Evolutionary conservation across 2,888 invertebrate species (phyloP), one percentile per base, ranked within the genome.

Genomic region (Stegophylla sp.): DNA sequence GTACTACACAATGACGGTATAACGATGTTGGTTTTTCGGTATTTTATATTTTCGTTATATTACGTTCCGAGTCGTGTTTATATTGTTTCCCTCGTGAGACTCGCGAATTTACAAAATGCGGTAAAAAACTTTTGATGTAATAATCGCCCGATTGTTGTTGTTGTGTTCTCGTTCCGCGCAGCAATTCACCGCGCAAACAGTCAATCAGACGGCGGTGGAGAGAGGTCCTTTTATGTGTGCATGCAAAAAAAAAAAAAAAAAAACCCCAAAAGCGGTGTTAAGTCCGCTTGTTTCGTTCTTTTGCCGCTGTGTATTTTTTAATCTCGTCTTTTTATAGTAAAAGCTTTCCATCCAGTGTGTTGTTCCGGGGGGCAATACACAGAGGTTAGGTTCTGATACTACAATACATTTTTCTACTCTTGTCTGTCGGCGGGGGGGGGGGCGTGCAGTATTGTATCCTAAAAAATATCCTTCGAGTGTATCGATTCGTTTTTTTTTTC

Each of bases 1-100:
- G 5, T 23, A 7, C 34, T 17, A 59, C 45, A 73, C 59, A 45
- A 69, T 34, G n/a, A 26, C 17, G 0, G 28, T 71, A 71, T 51
- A 12, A 20, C 48, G 23, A 48, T 3, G 63, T 73, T 20, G 28
- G 73, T 74, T 63, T 28, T 63, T 74, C 17, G 63, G 34, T 63
- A 41, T 51, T 73, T 73, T 61, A 20, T 56, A 4, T 72, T 59
- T 69, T 69, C 51, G 10, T 69, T n/a, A n/a, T n/a, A n/a, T 71
- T 45, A 17, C 43, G 10, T 9, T 12, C 13, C 28, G 9, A 51
- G 23, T 3, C 17, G 5, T 34, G 61, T 26, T 34, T 34, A 51
- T 15, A 26, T 73, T 48, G 73, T 73, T 61, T 28, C 13, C 28
- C 28, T 41, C 13, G 26, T 28, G 61, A 59, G 43, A 61, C 28